Evolutionary conservation across 2,113 vertebrate genomes (phyloP).

Genomic region (Aptenodytes forsteri): DNA sequence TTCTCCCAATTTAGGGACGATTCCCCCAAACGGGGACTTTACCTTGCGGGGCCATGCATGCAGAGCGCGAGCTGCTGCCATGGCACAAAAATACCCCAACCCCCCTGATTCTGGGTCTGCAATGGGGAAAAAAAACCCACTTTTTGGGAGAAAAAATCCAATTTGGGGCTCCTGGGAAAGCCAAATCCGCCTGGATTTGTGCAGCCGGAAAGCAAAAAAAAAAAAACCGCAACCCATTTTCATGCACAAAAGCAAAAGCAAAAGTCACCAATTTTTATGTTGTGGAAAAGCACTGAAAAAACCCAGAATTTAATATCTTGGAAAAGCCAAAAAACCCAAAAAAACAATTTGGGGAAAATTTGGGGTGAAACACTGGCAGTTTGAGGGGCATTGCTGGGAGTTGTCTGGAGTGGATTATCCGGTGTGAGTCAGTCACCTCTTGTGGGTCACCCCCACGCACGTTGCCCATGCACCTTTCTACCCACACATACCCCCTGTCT

Average conservation of each 20-base stretch:
- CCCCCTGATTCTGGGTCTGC: background rate
- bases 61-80: background rate
- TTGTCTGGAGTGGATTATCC: no score
- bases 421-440: no score
- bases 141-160: no score
- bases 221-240: background rate
- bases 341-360: no score
- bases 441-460: no score
- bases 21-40: background rate
- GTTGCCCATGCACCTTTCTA: no score
- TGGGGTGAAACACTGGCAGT: no score
- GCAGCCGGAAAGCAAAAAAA: background rate
- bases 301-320: background rate
- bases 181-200: background rate
- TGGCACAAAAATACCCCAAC: background rate
- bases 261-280: background rate
- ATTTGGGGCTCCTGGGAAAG: background rate
- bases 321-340: background rate
- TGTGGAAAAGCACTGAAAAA: background rate
- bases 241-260: background rate
- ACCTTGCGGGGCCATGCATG: background rate
- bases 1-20: background rate
- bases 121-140: no score
- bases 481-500: no score
- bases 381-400: no score